Evolutionary conservation across 2,113 vertebrate genomes (phyloP).

Genomic region (Fukomys damarensis): DNA sequence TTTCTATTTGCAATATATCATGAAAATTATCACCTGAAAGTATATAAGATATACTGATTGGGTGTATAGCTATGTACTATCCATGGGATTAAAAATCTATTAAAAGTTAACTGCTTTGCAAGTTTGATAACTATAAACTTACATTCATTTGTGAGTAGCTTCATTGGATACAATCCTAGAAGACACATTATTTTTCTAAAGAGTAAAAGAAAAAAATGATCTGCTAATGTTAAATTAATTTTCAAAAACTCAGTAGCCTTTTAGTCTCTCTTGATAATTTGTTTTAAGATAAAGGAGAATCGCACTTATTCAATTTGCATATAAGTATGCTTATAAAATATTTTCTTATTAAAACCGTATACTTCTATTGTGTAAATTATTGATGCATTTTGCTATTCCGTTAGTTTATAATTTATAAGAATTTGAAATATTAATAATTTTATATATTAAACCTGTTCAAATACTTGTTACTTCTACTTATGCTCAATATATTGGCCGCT

Average conservation of each 20-base stretch:
- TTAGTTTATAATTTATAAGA: slow-evolving; percentile 1
- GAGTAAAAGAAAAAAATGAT: neutral
- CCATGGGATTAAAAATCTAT: neutral
- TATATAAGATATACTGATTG: neutral
- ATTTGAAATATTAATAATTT: slow-evolving; percentile 19
- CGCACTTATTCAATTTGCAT: slow-evolving; percentile 36
- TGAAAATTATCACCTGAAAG: neutral
- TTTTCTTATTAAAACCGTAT: neutral
- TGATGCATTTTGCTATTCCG: neutral
- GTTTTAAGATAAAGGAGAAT: neutral
- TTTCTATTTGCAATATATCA: neutral
- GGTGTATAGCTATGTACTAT: neutral
- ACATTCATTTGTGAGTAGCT: neutral
- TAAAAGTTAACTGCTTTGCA: neutral
- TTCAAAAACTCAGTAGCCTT: neutral
- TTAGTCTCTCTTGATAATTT: neutral
- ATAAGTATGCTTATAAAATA: neutral
- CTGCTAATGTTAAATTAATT: slow-evolving; percentile 33
- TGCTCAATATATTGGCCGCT: neutral
- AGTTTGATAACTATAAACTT: neutral
- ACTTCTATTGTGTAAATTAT: neutral
- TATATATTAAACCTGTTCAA: neutral
- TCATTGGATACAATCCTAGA: neutral
- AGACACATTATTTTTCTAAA: neutral
- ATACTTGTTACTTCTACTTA: neutral